Evolutionary conservation across 1,140 invertebrate species (phyloP).

Genomic region (Drosophila orena): DNA sequence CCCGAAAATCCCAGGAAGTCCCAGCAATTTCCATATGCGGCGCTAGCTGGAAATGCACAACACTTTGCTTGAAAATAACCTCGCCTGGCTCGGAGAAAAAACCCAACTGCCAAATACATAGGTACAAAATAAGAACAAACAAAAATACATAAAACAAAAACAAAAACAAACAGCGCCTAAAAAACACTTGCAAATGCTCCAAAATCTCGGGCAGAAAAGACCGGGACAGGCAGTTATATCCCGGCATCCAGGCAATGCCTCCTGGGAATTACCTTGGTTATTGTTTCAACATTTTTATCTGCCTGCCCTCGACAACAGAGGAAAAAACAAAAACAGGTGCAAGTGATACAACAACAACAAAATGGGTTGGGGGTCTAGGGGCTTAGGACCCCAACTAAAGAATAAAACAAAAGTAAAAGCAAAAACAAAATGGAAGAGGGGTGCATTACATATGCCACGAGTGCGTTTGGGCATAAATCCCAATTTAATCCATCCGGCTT

Average conservation of each 20-base stretch:
- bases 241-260: conserved; percentile 58
- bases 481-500: conserved; percentile 74
- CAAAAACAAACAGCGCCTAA: neutral
- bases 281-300: conserved; percentile 78
- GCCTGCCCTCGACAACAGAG: conserved; percentile 34
- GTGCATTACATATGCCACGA: conserved; percentile 53
- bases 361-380: neutral
- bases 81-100: conserved; percentile 4
- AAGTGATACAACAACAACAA: conserved; percentile 12
- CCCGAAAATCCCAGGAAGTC: conserved; percentile 10
- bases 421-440: neutral
- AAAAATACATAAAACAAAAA: too few relatives aligned
- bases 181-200: conserved; percentile 54
- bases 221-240: conserved; percentile 30
- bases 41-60: conserved; percentile 34
- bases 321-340: conserved; percentile 8
- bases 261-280: conserved; percentile 74
- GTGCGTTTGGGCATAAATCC: conserved; percentile 76
- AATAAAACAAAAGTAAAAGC: neutral
- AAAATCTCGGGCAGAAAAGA: conserved; percentile 51
- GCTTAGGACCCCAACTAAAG: neutral
- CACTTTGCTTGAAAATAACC: conserved; percentile 28
- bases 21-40: conserved; percentile 59
- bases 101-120: conserved; percentile 3
- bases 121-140: conserved; percentile 1